Evolutionary conservation across 2,113 vertebrate species (phyloP).

Genomic region (Neogobius melanostomus): DNA sequence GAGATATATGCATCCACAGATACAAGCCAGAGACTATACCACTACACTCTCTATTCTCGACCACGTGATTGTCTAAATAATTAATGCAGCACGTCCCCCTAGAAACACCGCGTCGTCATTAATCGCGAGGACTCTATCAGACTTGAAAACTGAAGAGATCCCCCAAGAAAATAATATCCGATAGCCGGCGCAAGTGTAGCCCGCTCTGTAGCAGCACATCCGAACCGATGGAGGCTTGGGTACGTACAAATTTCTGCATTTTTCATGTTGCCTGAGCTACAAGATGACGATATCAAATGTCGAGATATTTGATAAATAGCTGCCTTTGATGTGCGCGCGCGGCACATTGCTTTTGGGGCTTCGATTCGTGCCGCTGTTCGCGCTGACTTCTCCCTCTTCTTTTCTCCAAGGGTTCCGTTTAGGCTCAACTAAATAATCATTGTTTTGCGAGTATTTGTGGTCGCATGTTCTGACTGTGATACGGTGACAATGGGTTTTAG

Average conservation of each 20-base stretch:
- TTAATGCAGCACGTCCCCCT: constrained; percentile 99
- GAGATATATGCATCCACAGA: constrained; percentile 79
- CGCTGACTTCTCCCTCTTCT: constrained; percentile 73
- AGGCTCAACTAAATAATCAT: constrained; percentile 22
- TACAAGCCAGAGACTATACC: constrained; percentile 91
- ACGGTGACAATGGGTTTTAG: constrained; percentile 65
- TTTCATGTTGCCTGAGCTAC: constrained; percentile 85
- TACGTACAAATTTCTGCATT: constrained; percentile 94
- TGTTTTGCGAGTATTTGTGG: constrained; percentile 53
- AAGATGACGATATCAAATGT: constrained; percentile 92
- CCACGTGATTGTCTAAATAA: constrained; percentile 99
- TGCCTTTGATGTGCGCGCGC: constrained; percentile 84
- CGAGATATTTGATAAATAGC: constrained; percentile 92
- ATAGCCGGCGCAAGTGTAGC: constrained; percentile 83
- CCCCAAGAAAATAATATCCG: constrained; percentile 97
- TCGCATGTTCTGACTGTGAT: constrained; percentile 76
- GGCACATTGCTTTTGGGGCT: constrained; percentile 63
- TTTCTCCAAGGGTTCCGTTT: constrained; percentile 1
- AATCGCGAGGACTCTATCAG: constrained; percentile 99
- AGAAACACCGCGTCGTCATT: constrained; percentile 99
- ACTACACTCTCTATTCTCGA: constrained; percentile 81
- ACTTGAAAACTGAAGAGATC: constrained; percentile 99
- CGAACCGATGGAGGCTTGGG: constrained; percentile 85
- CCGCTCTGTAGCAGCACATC: constrained; percentile 82
- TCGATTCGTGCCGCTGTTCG: constrained; percentile 74